These are phyloP conservation scores for Himalopsyche japonica DNA, from an alignment of 2,888 invertebrate genomes.

Conservation along the genomic window DNA sequence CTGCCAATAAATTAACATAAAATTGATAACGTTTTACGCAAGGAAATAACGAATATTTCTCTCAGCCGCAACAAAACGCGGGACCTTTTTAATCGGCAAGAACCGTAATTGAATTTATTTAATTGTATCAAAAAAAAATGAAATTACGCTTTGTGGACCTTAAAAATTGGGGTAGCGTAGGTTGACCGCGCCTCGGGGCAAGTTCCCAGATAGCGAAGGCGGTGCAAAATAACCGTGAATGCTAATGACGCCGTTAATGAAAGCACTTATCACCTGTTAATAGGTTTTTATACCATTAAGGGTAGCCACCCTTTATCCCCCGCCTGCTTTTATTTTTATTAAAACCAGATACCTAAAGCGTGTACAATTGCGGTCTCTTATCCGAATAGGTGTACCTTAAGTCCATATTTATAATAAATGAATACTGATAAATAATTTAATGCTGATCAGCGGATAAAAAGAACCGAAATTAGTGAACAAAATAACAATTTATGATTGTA, in stretches of 20 bases:
- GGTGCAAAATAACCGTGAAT: background rate
- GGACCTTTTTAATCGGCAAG: background rate
- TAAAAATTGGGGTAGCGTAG: background rate
- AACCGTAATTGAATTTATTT: background rate
- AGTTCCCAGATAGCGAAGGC: background rate
- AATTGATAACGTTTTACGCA: background rate
- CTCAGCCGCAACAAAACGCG: background rate
- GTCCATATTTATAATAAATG: no score
- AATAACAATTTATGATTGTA: no score
- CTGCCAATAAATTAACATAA: background rate
- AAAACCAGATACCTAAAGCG: background rate
- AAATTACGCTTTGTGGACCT: background rate
- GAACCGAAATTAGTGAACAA: no score
- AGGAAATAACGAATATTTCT: background rate
- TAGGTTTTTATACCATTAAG: conserved; percentile 17
- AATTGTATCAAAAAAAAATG: background rate
- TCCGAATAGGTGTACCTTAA: background rate
- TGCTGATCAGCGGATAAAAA: no score
- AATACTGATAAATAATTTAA: no score
- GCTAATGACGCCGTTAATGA: conserved; percentile 29
- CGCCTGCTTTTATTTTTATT: background rate
- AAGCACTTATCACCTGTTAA: conserved; percentile 36
- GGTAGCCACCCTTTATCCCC: background rate
- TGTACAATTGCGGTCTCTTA: background rate
- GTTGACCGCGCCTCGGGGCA: background rate